These are phyloP conservation scores for Perccottus glenii DNA, from an alignment of 2,113 vertebrate species.

Conservation along the genomic window DNA sequence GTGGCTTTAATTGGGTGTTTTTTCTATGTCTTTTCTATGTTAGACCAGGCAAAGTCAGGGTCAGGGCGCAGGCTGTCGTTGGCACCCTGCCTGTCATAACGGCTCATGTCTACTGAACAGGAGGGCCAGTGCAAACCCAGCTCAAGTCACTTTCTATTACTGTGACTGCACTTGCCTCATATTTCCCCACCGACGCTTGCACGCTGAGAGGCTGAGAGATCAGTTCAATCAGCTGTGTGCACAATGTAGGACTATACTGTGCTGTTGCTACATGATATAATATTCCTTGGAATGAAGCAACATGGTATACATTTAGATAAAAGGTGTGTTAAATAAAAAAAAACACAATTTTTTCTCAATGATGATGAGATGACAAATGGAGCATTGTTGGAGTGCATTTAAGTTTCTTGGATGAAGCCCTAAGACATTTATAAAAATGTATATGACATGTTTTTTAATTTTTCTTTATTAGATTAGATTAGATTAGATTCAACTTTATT, in stretches of 20 bases:
- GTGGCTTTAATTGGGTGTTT: not conserved
- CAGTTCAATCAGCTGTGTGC: constrained; percentile 9
- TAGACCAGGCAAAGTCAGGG: constrained; percentile 13
- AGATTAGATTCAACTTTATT: too few species aligned
- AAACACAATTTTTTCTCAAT: too few species aligned
- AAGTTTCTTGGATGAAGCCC: too few species aligned
- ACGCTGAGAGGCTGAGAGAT: constrained; percentile 18
- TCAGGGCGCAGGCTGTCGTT: constrained; percentile 23
- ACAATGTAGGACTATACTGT: constrained; percentile 1
- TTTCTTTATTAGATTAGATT: too few species aligned
- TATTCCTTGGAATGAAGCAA: too few species aligned
- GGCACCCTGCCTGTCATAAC: constrained; percentile 54
- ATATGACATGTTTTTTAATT: too few species aligned
- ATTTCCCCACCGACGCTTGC: constrained; percentile 19
- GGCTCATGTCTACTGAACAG: constrained; percentile 42
- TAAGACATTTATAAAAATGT: too few species aligned
- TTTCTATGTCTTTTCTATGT: constrained; percentile 9
- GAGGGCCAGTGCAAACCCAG: constrained; percentile 33
- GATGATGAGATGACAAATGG: too few species aligned
- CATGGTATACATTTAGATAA: too few species aligned
- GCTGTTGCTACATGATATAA: not conserved
- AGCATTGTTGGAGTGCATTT: too few species aligned
- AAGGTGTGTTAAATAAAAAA: too few species aligned
- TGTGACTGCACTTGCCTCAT: constrained; percentile 14
- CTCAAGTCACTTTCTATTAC: constrained; percentile 52